These are phyloP conservation scores for Sebastes steindachneri DNA, from an alignment of 2,797 vertebrate species.

Conservation along the genomic window DNA sequence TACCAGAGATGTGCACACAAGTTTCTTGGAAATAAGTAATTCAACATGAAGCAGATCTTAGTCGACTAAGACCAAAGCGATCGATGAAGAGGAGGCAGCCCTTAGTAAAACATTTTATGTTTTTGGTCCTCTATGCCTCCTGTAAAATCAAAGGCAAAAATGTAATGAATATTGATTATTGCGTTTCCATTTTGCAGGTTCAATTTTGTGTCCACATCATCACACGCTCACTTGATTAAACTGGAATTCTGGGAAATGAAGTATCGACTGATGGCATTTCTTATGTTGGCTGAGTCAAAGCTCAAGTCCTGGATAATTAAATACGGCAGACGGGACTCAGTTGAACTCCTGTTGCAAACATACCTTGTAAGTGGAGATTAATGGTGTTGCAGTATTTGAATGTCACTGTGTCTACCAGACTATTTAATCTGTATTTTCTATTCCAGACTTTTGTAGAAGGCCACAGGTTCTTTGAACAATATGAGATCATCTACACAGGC, in stretches of 20 bases:
- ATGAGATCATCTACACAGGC: constrained; percentile 91
- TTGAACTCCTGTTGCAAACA: constrained; percentile 93
- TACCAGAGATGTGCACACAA: too few relatives aligned
- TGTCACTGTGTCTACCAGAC: neutral
- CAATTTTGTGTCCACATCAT: constrained; percentile 94
- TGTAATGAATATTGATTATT: neutral
- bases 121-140: neutral
- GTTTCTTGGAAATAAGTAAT: too few relatives aligned
- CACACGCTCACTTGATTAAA: constrained; percentile 94
- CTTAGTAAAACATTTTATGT: neutral
- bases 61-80: too few relatives aligned
- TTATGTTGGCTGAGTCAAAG: constrained; percentile 95
- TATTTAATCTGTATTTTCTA: neutral
- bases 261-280: constrained; percentile 94
- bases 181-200: constrained; percentile 84
- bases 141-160: neutral
- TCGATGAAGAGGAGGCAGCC: too few relatives aligned
- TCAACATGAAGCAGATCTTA: too few relatives aligned
- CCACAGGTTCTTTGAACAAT: constrained; percentile 96
- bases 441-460: constrained; percentile 94
- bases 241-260: constrained; percentile 99
- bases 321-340: constrained; percentile 95
- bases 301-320: constrained; percentile 99
- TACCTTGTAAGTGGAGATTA: constrained; percentile 88
- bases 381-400: neutral